A percentile compares a stretch with the other conserved stretches of the same genome.
These are phyloP conservation scores for Phengaris alcon DNA, from an alignment of 2,888 invertebrate species.

Conservation along the genomic window DNA sequence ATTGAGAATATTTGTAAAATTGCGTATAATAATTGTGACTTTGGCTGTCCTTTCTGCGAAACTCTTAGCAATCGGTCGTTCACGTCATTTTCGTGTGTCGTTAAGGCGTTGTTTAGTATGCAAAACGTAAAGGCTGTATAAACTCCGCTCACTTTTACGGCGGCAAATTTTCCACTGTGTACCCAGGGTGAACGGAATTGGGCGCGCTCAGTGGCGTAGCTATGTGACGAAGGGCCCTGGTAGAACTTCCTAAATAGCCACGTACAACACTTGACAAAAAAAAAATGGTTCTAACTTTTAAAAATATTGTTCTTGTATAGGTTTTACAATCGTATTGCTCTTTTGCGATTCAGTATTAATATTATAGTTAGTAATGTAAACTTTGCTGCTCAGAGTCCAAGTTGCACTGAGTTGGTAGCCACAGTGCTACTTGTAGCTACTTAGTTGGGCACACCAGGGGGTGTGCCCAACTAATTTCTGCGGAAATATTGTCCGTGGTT, in stretches of 20 bases:
- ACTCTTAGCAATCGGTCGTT: too few relatives aligned
- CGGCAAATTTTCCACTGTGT: constrained; percentile 11
- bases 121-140: constrained; percentile 13
- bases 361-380: too few relatives aligned
- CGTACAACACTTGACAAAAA: too few relatives aligned
- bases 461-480: neutral
- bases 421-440: neutral
- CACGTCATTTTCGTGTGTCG: neutral
- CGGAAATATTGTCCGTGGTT: constrained; percentile 11
- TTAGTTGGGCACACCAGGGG: too few relatives aligned
- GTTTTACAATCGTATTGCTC: too few relatives aligned
- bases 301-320: too few relatives aligned
- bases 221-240: neutral
- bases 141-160: neutral
- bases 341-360: too few relatives aligned
- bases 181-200: neutral
- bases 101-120: constrained; percentile 1
- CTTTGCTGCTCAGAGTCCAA: too few relatives aligned
- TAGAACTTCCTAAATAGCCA: neutral
- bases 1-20: too few relatives aligned
- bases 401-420: neutral
- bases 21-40: too few relatives aligned
- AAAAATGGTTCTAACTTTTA: too few relatives aligned
- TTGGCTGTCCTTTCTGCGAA: too few relatives aligned
- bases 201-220: neutral